phyloP scores from a whole-genome alignment of 2,797 vertebrate genomes.

The Carcharodon carcharias region DNA sequence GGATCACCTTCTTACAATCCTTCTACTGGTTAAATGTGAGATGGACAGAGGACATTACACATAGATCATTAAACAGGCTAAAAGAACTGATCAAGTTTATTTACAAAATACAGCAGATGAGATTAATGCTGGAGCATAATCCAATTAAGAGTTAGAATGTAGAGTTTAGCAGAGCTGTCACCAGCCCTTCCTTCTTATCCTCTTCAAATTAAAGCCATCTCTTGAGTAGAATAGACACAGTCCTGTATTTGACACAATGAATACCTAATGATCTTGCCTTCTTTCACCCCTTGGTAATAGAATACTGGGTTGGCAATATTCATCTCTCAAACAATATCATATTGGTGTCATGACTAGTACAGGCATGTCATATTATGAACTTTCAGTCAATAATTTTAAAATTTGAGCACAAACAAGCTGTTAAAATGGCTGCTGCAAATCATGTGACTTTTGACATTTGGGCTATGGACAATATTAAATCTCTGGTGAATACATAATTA shows the following conservation, averaged over 20 bases:
- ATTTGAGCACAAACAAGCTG: too few species aligned
- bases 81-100: not conserved
- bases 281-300: not conserved
- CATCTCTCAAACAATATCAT: not conserved
- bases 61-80: not conserved
- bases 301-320: not conserved
- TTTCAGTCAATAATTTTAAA: too few species aligned
- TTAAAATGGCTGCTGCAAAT: too few species aligned
- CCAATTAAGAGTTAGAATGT: not conserved
- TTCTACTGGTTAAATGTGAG: not conserved
- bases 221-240: not conserved
- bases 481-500: too few species aligned
- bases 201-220: not conserved
- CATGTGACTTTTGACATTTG: too few species aligned
- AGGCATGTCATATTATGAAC: too few species aligned
- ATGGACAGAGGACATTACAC: not conserved
- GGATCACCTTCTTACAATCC: not conserved
- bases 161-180: not conserved
- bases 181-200: not conserved
- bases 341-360: too few species aligned
- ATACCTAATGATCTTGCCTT: not conserved
- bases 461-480: too few species aligned
- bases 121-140: not conserved
- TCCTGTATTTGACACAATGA: not conserved
- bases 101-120: not conserved